Percentiles rank a stretch among this genome's conserved stretches.
phyloP scores from a whole-genome alignment of 2,113 vertebrate species.

The Rana temporaria region DNA sequence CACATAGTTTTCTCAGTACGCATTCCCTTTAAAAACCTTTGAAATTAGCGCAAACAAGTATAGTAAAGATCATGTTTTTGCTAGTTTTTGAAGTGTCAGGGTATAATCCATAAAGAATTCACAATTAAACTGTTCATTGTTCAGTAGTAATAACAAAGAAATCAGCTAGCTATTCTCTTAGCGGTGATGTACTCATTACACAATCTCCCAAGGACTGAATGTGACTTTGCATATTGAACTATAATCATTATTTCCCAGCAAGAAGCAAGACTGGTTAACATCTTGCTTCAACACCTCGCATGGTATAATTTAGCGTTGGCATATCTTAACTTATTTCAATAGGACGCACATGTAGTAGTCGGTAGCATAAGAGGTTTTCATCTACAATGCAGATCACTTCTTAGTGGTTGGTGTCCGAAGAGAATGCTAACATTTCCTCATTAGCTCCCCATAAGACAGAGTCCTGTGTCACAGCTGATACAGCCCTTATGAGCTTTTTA shows the following conservation, averaged over 20 bases:
- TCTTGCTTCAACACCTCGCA: conserved; percentile 34
- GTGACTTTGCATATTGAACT: conserved; percentile 49
- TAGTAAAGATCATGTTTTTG: no score
- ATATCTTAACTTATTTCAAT: conserved; percentile 46
- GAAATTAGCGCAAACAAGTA: no score
- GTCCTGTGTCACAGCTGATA: conserved; percentile 76
- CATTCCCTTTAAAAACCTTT: no score
- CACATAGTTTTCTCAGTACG: no score
- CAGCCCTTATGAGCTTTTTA: conserved; percentile 79
- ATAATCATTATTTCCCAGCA: conserved; percentile 43
- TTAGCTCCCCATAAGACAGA: conserved; percentile 75
- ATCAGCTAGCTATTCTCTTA: conserved; percentile 21
- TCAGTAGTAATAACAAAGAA: conserved; percentile 30
- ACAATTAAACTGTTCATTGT: conserved; percentile 22
- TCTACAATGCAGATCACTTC: conserved; percentile 68
- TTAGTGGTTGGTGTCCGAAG: conserved; percentile 73
- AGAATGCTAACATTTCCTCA: conserved; percentile 73
- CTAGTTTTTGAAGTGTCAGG: no score
- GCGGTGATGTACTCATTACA: conserved; percentile 41
- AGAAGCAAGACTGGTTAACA: conserved; percentile 24
- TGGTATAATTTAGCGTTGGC: conserved; percentile 34
- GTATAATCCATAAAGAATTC: conserved; percentile 6
- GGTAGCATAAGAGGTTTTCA: conserved; percentile 65
- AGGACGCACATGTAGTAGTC: conserved; percentile 32
- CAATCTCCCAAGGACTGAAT: conserved; percentile 28